Evolutionary conservation across 2,888 invertebrate genomes (phyloP).

Genomic region (Malthinus seriepunctatus): DNA sequence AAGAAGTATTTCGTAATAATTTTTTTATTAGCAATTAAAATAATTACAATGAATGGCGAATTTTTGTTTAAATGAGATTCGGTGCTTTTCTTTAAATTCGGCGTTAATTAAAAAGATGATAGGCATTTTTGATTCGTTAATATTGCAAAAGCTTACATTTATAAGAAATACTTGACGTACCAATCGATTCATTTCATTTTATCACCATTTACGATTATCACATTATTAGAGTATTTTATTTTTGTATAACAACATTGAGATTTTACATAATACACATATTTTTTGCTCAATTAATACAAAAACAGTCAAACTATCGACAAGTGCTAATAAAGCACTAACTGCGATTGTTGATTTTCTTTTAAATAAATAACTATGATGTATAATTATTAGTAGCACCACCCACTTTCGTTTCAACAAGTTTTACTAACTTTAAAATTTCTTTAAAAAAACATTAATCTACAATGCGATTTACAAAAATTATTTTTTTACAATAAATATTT

Average conservation of each 20-base stretch:
- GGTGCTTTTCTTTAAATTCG: too few species aligned
- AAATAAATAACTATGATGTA: constrained; percentile 5
- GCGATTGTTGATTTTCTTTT: neutral
- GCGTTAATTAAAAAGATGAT: too few species aligned
- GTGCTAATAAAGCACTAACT: too few species aligned
- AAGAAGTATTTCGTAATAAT: too few species aligned
- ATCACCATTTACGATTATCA: constrained; percentile 47
- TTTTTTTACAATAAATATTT: constrained; percentile 19
- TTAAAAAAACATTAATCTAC: constrained; percentile 12
- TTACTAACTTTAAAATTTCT: neutral
- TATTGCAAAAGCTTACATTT: constrained; percentile 14
- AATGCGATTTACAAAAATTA: constrained; percentile 12
- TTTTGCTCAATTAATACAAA: constrained; percentile 4
- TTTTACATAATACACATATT: constrained; percentile 29
- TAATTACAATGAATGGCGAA: too few species aligned
- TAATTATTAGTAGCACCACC: constrained; percentile 20
- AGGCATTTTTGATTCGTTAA: neutral
- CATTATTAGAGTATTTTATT: constrained; percentile 50
- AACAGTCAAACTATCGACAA: constrained; percentile 8
- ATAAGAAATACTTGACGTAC: constrained; percentile 1
- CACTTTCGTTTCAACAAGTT: constrained; percentile 1
- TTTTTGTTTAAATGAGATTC: too few species aligned
- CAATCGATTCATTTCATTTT: constrained; percentile 3
- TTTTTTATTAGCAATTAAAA: too few species aligned
- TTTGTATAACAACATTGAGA: constrained; percentile 39